phyloP scores from a whole-genome alignment of 2,113 vertebrate genomes.

The Hydropotes inermis region DNA sequence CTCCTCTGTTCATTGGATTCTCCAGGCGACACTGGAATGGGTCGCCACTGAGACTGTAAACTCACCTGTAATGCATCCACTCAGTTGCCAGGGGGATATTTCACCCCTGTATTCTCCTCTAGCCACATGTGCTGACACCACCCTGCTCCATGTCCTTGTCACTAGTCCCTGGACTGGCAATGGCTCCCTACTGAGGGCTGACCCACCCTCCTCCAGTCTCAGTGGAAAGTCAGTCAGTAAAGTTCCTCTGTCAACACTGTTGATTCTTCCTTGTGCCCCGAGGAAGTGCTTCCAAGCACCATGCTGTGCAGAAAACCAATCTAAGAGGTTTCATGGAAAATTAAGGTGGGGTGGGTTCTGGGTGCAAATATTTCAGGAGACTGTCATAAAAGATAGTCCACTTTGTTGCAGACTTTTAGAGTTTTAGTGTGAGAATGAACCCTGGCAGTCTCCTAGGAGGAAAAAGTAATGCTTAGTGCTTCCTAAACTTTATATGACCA shows the following conservation, averaged over 20 bases:
- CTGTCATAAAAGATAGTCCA: neutral
- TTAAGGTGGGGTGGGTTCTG: neutral
- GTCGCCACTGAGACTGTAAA: neutral
- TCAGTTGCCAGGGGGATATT: neutral
- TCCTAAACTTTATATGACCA: neutral
- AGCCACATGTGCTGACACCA: accelerated
- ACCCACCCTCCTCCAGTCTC: neutral
- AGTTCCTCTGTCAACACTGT: neutral
- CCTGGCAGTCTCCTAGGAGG: neutral
- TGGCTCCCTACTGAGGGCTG: neutral
- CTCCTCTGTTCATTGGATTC: neutral
- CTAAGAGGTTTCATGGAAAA: neutral
- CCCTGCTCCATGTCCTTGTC: neutral
- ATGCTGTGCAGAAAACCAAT: neutral
- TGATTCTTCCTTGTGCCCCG: neutral
- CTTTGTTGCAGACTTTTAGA: neutral
- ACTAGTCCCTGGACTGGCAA: too few species aligned
- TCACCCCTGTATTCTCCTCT: neutral
- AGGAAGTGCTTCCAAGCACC: neutral
- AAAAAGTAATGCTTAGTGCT: neutral
- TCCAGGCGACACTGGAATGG: neutral
- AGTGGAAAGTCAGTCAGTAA: accelerated
- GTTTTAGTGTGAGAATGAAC: neutral
- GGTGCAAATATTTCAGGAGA: neutral
- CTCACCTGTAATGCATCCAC: neutral